Evolutionary conservation across 2,797 vertebrate genomes (phyloP), one percentile per base, ranked within the genome.

Genomic region (Sternotherus odoratus): DNA sequence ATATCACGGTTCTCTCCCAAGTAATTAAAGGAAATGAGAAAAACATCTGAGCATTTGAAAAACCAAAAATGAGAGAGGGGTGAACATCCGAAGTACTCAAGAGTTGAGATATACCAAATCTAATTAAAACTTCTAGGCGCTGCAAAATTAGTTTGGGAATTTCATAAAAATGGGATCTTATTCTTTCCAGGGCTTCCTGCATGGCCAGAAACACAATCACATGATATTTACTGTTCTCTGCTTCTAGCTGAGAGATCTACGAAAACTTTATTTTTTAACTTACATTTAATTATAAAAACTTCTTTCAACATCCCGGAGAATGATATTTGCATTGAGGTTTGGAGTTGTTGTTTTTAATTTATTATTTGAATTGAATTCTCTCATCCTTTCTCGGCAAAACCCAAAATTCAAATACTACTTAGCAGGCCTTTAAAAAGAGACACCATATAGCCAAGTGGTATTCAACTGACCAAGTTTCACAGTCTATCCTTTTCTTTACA

Each of bases 321-420:
- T 21, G 8, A 5, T 0, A 5, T 11, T 74, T 30, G n/a, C 19
- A 50, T 66, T 26, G 30, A 2, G 77, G 21, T 30, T 7, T n/a
- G 15, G 1, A n/a, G 17, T 1, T 30, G 17, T 3, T 0, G 0
- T 69, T 69, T 23, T 77, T 49, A 13, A 77, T 77, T 49, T 46
- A 49, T 48, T 77, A 49, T 77, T 77, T 77, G 8, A 50, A 48
- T 33, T 77, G 75, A 49, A 79, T 53, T 85, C 28, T 89, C 30
- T 10, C 26, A 51, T 13, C 5, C 23, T 2, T 24, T 83, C 39
- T 8, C 3, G 12, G 23, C 24, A 79, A 43, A 51, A 77, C 1
- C 12, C 28, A 2, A 46, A 57, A 46, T 66, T 51, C 0, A 0
- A 26, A 50, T 43, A 5, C 36, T 48, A 4, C 12, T 56, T 28